phyloP scores from a whole-genome alignment of 2,888 invertebrate genomes.

The Leptodirus hochenwartii region DNA sequence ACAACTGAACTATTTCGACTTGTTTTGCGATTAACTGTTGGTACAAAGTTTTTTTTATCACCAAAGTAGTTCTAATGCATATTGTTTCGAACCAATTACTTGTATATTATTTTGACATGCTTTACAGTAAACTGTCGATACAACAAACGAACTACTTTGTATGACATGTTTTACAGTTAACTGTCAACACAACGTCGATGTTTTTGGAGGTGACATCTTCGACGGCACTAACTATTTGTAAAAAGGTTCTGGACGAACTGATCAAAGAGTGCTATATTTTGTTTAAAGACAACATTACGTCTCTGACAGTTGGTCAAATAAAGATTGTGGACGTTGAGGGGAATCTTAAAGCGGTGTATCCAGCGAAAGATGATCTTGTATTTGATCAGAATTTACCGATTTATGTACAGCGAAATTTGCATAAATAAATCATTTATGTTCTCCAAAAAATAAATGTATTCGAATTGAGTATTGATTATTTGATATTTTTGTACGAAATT shows the following conservation, averaged over 20 bases:
- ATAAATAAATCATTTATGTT: neutral
- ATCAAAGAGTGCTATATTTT: slow-evolving; percentile 42
- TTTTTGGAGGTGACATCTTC: slow-evolving; percentile 63
- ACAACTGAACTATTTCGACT: no score
- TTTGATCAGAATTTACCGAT: slow-evolving; percentile 22
- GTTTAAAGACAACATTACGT: slow-evolving; percentile 19
- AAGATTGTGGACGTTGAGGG: slow-evolving; percentile 47
- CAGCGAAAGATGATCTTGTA: slow-evolving; percentile 53
- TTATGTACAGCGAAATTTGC: slow-evolving; percentile 1
- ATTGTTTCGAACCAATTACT: no score
- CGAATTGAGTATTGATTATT: no score
- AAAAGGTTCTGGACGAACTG: slow-evolving; percentile 45
- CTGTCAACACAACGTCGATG: slow-evolving; percentile 41
- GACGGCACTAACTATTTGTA: slow-evolving; percentile 42
- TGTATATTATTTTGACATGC: no score
- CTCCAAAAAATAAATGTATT: neutral
- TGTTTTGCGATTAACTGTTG: no score
- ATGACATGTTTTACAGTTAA: slow-evolving; percentile 53
- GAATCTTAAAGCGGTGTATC: slow-evolving; percentile 57
- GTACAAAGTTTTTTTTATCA: no score
- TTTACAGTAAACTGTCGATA: no score
- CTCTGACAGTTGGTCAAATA: slow-evolving; percentile 45
- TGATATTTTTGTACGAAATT: no score
- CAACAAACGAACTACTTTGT: no score
- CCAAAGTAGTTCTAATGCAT: no score